Evolutionary conservation across 2,113 vertebrate genomes (phyloP).

Genomic region (Sphyrna mokarran): DNA sequence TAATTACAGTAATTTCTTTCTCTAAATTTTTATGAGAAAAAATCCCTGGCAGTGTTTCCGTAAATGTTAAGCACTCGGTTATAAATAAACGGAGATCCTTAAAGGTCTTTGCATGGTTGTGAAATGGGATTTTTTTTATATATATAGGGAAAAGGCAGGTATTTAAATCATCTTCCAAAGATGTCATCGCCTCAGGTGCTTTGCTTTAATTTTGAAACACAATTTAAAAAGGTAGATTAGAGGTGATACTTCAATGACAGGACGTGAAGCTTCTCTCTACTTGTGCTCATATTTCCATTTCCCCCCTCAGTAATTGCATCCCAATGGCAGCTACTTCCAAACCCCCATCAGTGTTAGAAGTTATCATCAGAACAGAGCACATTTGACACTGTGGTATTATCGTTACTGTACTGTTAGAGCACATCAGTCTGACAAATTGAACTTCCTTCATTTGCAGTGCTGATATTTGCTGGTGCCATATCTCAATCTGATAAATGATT

Average conservation of each 20-base stretch:
- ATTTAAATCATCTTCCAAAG: neutral
- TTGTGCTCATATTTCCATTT: neutral
- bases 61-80: neutral
- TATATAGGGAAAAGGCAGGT: neutral
- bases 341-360: neutral
- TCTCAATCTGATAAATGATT: conserved; percentile 30
- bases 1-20: neutral
- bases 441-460: neutral
- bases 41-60: neutral
- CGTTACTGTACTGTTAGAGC: neutral
- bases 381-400: neutral
- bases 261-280: neutral
- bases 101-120: neutral
- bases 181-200: neutral
- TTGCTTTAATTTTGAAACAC: neutral
- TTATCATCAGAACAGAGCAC: neutral
- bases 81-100: neutral
- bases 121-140: neutral
- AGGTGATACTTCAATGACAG: neutral
- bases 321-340: neutral
- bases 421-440: neutral
- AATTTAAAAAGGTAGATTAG: neutral
- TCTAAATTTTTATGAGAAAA: neutral
- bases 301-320: neutral
- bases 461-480: neutral